These are phyloP conservation scores for Lepidocyrtinus sp. DNA, from an alignment of 2,888 invertebrate genomes.

Conservation along the genomic window DNA sequence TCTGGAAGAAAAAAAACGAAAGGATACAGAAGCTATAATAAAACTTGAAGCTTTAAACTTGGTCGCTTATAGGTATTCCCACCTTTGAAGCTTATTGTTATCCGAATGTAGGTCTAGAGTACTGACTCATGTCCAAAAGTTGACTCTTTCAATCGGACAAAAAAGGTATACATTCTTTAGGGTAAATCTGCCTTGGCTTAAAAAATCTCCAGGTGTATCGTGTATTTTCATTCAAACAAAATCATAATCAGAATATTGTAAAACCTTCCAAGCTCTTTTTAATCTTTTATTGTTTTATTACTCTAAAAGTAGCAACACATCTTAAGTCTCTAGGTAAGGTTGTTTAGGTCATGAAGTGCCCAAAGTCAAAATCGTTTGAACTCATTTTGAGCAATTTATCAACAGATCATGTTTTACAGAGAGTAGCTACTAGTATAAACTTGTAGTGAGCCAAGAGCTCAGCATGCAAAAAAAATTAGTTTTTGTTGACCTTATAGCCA, in stretches of 20 bases:
- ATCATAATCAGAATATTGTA: neutral
- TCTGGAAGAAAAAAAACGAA: neutral
- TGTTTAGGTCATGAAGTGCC: constrained; percentile 4
- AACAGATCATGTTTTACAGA: constrained; percentile 2
- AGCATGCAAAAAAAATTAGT: constrained; percentile 6
- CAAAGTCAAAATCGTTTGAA: constrained; percentile 5
- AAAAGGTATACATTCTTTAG: no score
- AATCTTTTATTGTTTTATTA: constrained; percentile 27
- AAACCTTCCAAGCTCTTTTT: constrained; percentile 18
- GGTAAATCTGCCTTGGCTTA: no score
- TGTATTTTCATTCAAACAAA: neutral
- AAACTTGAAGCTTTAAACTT: constrained; percentile 39
- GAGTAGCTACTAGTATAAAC: neutral
- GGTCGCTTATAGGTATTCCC: no score
- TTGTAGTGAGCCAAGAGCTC: neutral
- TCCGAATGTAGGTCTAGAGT: no score
- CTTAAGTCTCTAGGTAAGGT: neutral
- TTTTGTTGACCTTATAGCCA: neutral
- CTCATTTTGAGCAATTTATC: constrained; percentile 30
- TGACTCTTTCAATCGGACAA: no score
- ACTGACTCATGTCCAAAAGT: no score
- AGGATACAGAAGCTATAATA: constrained; percentile 33
- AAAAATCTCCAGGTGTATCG: constrained; percentile 30
- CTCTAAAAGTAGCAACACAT: constrained; percentile 33
- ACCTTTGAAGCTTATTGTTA: no score